A percentile compares a stretch with the other conserved stretches of the same genome.
Evolutionary conservation across 2,113 vertebrate species (phyloP).

Genomic region (Vulpes lagopus): DNA sequence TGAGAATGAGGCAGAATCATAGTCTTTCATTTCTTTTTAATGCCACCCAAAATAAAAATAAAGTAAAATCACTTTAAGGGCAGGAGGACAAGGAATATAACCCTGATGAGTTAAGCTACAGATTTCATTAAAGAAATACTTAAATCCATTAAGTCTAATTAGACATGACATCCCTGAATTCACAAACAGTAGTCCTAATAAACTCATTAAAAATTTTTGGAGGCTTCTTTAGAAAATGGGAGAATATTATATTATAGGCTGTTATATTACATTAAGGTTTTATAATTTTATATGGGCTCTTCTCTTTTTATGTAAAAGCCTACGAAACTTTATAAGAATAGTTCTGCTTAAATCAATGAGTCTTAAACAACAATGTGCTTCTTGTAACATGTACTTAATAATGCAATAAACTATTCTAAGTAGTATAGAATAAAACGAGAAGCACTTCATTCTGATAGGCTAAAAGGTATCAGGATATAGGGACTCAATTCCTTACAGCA

Average conservation of each 20-base stretch:
- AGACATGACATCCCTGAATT: slow-evolving; percentile 56
- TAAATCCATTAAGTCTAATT: slow-evolving; percentile 77
- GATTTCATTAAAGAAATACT: slow-evolving; percentile 77
- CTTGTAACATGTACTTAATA: slow-evolving; percentile 82
- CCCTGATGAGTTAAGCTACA: slow-evolving; percentile 69
- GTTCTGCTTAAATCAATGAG: slow-evolving; percentile 83
- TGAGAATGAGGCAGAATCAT: slow-evolving; percentile 79
- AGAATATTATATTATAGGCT: slow-evolving; percentile 80
- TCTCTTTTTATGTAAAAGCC: slow-evolving; percentile 82
- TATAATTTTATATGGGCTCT: slow-evolving; percentile 82
- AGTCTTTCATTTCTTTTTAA: slow-evolving; percentile 81
- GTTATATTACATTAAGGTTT: slow-evolving; percentile 75
- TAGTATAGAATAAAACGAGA: slow-evolving; percentile 75
- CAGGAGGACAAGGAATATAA: slow-evolving; percentile 69
- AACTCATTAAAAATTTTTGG: slow-evolving; percentile 76
- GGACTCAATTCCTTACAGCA: slow-evolving; percentile 50
- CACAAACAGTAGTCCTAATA: slow-evolving; percentile 76
- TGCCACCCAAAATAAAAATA: slow-evolving; percentile 74
- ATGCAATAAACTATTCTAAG: slow-evolving; percentile 82
- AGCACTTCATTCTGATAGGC: slow-evolving; percentile 68
- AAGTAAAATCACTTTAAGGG: slow-evolving; percentile 79
- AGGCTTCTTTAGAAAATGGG: slow-evolving; percentile 77
- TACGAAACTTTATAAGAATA: slow-evolving; percentile 82
- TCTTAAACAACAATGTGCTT: slow-evolving; percentile 85
- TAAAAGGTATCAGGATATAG: slow-evolving; percentile 36